phyloP scores from a whole-genome alignment of 2,888 invertebrate species.

The Cephus rjabovi region DNA sequence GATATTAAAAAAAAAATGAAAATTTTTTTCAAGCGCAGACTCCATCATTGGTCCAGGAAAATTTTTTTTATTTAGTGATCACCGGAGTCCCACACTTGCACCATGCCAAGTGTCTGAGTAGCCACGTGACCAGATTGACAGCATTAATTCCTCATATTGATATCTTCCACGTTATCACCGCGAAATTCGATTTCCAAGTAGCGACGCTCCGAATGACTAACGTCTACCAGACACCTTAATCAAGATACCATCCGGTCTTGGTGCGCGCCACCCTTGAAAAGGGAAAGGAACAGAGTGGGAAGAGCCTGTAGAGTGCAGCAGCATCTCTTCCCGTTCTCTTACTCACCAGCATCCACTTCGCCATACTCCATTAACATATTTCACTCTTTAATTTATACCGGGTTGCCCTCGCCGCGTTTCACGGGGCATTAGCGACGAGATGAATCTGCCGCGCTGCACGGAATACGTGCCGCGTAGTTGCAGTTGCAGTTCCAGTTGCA shows the following conservation, averaged over 20 bases:
- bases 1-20: too few relatives aligned
- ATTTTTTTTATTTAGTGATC: neutral
- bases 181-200: conserved; percentile 8
- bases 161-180: neutral
- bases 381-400: conserved; percentile 54
- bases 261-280: conserved; percentile 11
- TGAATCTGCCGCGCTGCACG: conserved; percentile 29
- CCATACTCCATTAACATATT: conserved; percentile 57
- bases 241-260: conserved; percentile 51
- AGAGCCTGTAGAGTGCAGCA: neutral
- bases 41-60: too few relatives aligned
- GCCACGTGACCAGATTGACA: neutral
- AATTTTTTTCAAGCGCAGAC: too few relatives aligned
- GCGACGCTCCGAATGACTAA: conserved; percentile 7
- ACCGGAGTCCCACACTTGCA: neutral
- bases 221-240: conserved; percentile 54
- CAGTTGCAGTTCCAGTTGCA: neutral
- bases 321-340: neutral
- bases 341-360: neutral
- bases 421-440: conserved; percentile 52
- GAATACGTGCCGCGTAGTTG: neutral
- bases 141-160: neutral
- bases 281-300: neutral
- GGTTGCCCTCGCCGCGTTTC: conserved; percentile 47
- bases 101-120: neutral